phyloP scores from a whole-genome alignment of 2,888 invertebrate species.

The Drosophila nigricruria region DNA sequence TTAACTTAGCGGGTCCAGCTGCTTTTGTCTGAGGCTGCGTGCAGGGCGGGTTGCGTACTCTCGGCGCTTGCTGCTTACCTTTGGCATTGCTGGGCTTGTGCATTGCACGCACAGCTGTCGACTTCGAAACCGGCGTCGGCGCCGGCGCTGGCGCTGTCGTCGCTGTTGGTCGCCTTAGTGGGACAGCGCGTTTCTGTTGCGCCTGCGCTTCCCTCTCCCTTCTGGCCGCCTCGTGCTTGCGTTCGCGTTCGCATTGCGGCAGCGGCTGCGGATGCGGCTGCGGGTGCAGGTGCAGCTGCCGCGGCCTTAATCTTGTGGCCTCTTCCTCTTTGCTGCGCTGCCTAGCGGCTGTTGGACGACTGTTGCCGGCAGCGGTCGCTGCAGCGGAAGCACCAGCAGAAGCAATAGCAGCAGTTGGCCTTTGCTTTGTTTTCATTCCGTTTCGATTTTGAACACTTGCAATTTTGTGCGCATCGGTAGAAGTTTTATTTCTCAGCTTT shows the following conservation, averaged over 20 bases:
- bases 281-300: too few species aligned
- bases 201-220: slow-evolving; percentile 53
- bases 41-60: not conserved
- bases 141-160: not conserved
- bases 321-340: slow-evolving; percentile 38
- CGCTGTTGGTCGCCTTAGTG: not conserved
- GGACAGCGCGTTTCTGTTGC: slow-evolving; percentile 25
- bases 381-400: not conserved
- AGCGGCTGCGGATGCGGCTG: slow-evolving; percentile 5
- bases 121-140: not conserved
- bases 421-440: slow-evolving; percentile 51
- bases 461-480: slow-evolving; percentile 47
- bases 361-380: slow-evolving; percentile 1
- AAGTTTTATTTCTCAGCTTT: slow-evolving; percentile 8
- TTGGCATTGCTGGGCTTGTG: slow-evolving; percentile 5
- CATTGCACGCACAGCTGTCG: not conserved
- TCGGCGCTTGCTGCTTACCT: not conserved
- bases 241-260: slow-evolving; percentile 55
- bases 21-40: not conserved
- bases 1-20: not conserved
- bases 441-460: slow-evolving; percentile 34
- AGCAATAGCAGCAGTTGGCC: slow-evolving; percentile 26
- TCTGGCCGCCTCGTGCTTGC: slow-evolving; percentile 49
- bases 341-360: not conserved
- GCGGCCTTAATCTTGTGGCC: slow-evolving; percentile 7